phyloP scores from a whole-genome alignment of 2,888 invertebrate species.

The Blera fallax region DNA sequence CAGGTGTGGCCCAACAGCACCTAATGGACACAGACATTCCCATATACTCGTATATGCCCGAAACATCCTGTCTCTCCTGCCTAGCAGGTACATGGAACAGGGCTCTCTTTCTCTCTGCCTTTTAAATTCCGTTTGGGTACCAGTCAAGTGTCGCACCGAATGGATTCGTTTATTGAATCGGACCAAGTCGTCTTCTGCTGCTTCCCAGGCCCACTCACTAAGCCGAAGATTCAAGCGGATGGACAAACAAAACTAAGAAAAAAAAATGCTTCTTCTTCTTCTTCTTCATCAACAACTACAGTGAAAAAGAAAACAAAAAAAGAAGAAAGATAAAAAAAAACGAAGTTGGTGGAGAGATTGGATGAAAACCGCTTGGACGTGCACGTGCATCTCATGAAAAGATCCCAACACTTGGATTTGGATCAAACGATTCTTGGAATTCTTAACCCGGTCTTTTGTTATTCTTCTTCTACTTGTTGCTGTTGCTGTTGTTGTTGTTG shows the following conservation, averaged over 20 bases:
- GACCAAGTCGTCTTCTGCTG: constrained; percentile 46
- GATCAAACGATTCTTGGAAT: constrained; percentile 73
- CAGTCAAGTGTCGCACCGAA: constrained; percentile 72
- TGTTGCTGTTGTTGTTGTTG: constrained; percentile 59
- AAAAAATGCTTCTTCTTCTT: constrained; percentile 31
- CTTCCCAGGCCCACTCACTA: constrained; percentile 71
- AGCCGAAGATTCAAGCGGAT: constrained; percentile 60
- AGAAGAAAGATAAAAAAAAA: constrained; percentile 1
- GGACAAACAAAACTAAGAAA: constrained; percentile 64
- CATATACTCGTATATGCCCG: constrained; percentile 54
- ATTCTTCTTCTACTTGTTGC: constrained; percentile 39
- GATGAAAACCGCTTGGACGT: constrained; percentile 69
- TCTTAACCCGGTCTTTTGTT: constrained; percentile 73
- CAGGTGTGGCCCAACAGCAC: constrained; percentile 73
- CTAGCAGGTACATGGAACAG: constrained; percentile 40
- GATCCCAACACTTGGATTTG: constrained; percentile 73
- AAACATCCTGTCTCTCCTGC: constrained; percentile 68
- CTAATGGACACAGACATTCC: constrained; percentile 72
- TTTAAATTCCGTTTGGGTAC: constrained; percentile 62
- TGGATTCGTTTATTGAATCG: constrained; percentile 68
- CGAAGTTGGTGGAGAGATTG: constrained; percentile 62
- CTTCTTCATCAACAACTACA: constrained; percentile 34
- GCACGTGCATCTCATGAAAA: constrained; percentile 73
- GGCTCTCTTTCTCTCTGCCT: constrained; percentile 11
- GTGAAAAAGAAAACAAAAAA: constrained; percentile 44